Percentiles rank a stretch among this genome's conserved stretches.
These are phyloP conservation scores for Malurus melanocephalus DNA, from an alignment of 2,113 vertebrate species.

Conservation along the genomic window DNA sequence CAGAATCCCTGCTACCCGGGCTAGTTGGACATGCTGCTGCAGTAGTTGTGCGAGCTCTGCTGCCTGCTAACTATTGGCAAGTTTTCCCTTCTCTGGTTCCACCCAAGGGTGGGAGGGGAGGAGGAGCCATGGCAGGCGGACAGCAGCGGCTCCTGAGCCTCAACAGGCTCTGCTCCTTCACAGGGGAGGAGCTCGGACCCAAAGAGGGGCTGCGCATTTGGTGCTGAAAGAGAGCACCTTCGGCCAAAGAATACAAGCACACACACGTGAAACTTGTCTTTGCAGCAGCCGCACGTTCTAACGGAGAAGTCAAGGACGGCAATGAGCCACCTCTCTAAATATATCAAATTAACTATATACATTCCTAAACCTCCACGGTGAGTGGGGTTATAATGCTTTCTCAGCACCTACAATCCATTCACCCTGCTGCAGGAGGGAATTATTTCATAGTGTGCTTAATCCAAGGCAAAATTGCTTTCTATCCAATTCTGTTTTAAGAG, in stretches of 20 bases:
- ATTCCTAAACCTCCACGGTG: neutral
- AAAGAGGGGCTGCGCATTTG: neutral
- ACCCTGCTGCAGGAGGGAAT: neutral
- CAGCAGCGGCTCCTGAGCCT: conserved; percentile 58
- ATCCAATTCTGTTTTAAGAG: neutral
- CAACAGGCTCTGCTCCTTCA: conserved; percentile 50
- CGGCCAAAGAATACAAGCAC: neutral
- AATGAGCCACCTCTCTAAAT: neutral
- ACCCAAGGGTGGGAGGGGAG: conserved; percentile 70
- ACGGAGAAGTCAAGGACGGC: neutral
- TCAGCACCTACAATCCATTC: neutral
- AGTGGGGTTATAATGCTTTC: neutral
- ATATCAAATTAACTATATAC: neutral
- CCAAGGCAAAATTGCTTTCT: neutral
- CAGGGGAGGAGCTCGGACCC: conserved; percentile 55
- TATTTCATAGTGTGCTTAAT: neutral
- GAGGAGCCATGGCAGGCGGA: conserved; percentile 63
- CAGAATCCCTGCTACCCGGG: neutral
- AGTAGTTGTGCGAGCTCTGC: neutral
- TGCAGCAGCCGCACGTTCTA: neutral
- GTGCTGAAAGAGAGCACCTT: conserved; percentile 7
- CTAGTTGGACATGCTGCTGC: conserved; percentile 38
- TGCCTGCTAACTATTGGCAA: conserved; percentile 50
- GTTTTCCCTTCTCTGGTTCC: conserved; percentile 64
- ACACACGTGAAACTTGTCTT: neutral